Base-by-base conservation (phyloP, 2,113 vertebrate species). In the Brachyistius frenatus region DNA sequence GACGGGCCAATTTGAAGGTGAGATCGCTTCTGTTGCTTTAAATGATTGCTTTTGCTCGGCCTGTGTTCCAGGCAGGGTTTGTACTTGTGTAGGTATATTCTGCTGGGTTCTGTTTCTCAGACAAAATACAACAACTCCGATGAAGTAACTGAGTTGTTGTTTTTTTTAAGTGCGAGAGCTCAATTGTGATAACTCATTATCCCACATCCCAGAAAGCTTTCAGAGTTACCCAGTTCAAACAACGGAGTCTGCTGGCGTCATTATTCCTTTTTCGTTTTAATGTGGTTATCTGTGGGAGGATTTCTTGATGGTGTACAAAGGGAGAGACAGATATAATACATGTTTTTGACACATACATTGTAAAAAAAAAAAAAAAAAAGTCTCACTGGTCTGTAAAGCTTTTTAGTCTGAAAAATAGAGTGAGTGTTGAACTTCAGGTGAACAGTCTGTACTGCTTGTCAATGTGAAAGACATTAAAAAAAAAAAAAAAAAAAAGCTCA, bases 1-100 rank as follows among this genome's bases (percentile, higher is more conserved):
- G 78, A 73, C 56, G n/a, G 7, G 33, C 23, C 39, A 54, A 53
- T 78, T 86, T 69, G 41, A 69, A 73, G 65, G 66, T 83, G 70
- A 76, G 56, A 63, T 36, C 2, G 0, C 76, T 76, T 69, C 41
- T 60, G 11, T 66, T 64, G 68, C 50, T 23, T 70, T 77, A 68
- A 81, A 70, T 47, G 56, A 16, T 71, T 67, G 23, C 39, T 53
- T 64, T 13, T 11, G 46, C 55, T 10, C 44, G 6, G 39, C 54
- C 47, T 41, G 13, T 7, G 23, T 69, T 70, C 44, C 23, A 23
- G 23, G 23, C 23, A 23, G 23, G 23, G 23, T 23, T 23, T 23
- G 23, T 23, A 23, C 23, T 23, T 23, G 23, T 46, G 11, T 2
- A 3, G 61, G 49, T 46, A 54, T 61, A 46, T 60, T 54, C 76